phyloP scores from a whole-genome alignment of 1,140 invertebrate genomes.

The Hypothenemus hampei region DNA sequence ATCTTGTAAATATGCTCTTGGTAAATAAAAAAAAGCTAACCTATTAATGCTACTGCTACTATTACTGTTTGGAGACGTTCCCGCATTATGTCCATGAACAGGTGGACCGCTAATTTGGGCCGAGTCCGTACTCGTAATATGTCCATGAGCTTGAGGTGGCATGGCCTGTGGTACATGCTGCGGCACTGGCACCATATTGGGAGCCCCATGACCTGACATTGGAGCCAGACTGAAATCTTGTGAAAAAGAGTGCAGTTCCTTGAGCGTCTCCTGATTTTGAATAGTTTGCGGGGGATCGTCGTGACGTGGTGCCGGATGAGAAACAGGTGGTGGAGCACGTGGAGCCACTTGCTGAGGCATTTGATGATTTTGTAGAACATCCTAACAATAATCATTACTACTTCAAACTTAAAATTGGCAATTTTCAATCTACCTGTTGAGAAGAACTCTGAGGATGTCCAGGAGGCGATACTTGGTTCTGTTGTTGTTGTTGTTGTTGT shows the following conservation, averaged over 20 bases:
- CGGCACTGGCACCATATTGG: not conserved
- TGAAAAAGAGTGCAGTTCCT: conserved; percentile 51
- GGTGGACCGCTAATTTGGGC: conserved; percentile 22
- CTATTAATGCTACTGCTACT: conserved; percentile 17
- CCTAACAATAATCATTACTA: no score
- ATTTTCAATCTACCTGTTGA: conserved; percentile 36
- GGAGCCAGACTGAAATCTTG: conserved; percentile 51
- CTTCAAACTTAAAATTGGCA: no score
- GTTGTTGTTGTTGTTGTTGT: conserved; percentile 11
- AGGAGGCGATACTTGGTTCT: conserved; percentile 9
- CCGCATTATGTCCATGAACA: conserved; percentile 1
- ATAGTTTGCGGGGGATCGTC: conserved; percentile 35
- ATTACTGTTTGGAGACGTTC: conserved; percentile 31
- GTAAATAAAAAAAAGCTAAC: not conserved
- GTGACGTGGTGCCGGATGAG: conserved; percentile 2
- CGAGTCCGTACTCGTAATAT: conserved; percentile 7
- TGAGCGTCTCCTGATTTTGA: conserved; percentile 35
- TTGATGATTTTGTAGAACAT: no score
- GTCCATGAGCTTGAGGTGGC: not conserved
- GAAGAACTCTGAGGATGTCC: conserved; percentile 30
- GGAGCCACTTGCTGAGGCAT: not conserved
- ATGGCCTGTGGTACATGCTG: conserved; percentile 15
- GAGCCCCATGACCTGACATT: not conserved
- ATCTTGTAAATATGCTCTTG: not conserved
- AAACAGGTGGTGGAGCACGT: not conserved